Evolutionary conservation across 1,140 invertebrate genomes (phyloP).

Genomic region (Pantala flavescens): DNA sequence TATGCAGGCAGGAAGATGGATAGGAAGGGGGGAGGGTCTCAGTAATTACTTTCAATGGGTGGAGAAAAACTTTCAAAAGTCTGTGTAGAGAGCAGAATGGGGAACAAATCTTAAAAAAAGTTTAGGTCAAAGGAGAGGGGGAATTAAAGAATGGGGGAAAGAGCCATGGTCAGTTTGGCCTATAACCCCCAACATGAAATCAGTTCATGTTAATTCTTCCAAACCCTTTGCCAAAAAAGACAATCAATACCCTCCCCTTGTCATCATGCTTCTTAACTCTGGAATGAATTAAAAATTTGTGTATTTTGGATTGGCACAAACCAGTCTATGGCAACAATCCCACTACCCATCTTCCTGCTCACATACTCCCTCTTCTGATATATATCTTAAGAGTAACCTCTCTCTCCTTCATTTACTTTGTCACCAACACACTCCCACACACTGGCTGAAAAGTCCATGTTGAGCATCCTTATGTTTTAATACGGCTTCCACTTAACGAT

Average conservation of each 20-base stretch:
- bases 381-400: neutral
- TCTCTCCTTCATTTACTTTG: neutral
- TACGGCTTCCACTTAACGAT: slow-evolving; percentile 3
- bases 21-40: neutral
- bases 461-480: neutral
- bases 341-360: neutral
- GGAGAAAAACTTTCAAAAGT: no score
- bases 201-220: neutral
- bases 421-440: neutral
- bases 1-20: neutral
- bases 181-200: neutral
- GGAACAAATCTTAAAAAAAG: no score
- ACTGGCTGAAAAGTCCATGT: neutral
- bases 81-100: no score
- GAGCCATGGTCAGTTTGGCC: neutral
- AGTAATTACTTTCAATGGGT: no score
- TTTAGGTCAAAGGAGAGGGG: neutral
- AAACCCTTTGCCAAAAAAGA: neutral
- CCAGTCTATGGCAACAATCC: neutral
- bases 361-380: neutral
- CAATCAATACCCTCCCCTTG: neutral
- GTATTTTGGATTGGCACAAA: neutral
- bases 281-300: neutral
- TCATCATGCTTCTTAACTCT: neutral
- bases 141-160: neutral